Conservation (phyloP, 2,888 invertebrate species). For the Apamea crenata region DNA sequence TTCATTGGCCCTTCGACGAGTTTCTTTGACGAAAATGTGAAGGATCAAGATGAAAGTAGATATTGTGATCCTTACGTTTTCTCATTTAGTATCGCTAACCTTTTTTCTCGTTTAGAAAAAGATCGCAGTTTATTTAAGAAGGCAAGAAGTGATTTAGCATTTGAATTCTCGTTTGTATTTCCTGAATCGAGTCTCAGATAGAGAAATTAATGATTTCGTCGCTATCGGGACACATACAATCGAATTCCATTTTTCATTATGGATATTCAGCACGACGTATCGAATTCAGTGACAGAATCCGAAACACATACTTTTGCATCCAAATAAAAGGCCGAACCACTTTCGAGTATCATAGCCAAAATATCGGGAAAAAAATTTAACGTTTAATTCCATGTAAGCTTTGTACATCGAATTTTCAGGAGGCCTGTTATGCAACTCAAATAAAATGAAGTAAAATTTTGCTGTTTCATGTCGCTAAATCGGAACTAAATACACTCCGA, state of each 20-base stretch:
- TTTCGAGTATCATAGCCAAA: not conserved
- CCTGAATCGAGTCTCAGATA: slow-evolving; percentile 22
- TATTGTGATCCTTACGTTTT: slow-evolving; percentile 29
- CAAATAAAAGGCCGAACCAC: not conserved
- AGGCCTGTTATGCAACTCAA: not conserved
- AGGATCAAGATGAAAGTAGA: slow-evolving; percentile 23
- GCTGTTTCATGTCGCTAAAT: not conserved
- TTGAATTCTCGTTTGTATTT: slow-evolving; percentile 33
- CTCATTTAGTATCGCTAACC: not conserved
- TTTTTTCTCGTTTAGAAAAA: slow-evolving; percentile 10
- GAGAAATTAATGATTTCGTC: slow-evolving; percentile 46
- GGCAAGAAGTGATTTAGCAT: slow-evolving; percentile 21
- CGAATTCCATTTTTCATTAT: slow-evolving; percentile 23
- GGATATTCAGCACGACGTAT: not conserved
- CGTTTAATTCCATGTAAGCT: not conserved
- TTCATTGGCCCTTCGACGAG: slow-evolving; percentile 1
- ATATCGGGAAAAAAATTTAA: not conserved
- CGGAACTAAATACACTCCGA: not conserved
- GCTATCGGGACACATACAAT: slow-evolving; percentile 22
- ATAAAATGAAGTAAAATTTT: not conserved
- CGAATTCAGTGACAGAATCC: not conserved
- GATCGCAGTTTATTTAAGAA: slow-evolving; percentile 2
- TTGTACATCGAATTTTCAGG: not conserved
- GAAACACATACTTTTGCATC: not conserved
- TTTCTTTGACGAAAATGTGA: slow-evolving; percentile 25